phyloP scores from a whole-genome alignment of 2,797 vertebrate species.

The Lepus oiostolus region DNA sequence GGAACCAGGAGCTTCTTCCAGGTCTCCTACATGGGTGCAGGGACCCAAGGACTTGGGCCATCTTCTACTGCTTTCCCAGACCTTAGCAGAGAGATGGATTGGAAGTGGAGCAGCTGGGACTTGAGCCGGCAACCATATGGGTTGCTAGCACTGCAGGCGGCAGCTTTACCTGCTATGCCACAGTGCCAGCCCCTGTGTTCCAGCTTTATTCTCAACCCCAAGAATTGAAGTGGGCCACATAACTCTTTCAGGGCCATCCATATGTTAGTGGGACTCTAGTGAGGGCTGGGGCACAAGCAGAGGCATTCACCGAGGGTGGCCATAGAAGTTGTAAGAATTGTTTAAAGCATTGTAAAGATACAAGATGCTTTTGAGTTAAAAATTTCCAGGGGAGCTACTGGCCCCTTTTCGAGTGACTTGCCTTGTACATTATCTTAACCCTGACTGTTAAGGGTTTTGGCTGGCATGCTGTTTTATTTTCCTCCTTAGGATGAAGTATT shows the following conservation, averaged over 20 bases:
- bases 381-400: neutral
- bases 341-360: slow-evolving; percentile 53
- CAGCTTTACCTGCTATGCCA: no score
- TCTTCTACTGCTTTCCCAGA: no score
- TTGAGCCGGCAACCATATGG: no score
- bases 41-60: no score
- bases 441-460: slow-evolving; percentile 29
- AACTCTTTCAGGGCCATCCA: slow-evolving; percentile 25
- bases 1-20: no score
- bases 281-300: slow-evolving; percentile 38
- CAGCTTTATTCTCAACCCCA: neutral
- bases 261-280: neutral
- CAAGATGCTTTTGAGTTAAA: slow-evolving; percentile 46
- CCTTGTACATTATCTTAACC: neutral
- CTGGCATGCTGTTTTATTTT: slow-evolving; percentile 6
- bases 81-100: no score
- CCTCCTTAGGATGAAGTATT: neutral
- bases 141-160: no score
- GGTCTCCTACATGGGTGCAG: no score
- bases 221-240: slow-evolving; percentile 20
- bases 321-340: slow-evolving; percentile 41
- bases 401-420: neutral
- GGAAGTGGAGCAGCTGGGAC: no score
- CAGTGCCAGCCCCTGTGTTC: neutral
- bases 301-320: neutral